Evolutionary conservation across 2,113 vertebrate species (phyloP).

Genomic region (Neoarius graeffei): DNA sequence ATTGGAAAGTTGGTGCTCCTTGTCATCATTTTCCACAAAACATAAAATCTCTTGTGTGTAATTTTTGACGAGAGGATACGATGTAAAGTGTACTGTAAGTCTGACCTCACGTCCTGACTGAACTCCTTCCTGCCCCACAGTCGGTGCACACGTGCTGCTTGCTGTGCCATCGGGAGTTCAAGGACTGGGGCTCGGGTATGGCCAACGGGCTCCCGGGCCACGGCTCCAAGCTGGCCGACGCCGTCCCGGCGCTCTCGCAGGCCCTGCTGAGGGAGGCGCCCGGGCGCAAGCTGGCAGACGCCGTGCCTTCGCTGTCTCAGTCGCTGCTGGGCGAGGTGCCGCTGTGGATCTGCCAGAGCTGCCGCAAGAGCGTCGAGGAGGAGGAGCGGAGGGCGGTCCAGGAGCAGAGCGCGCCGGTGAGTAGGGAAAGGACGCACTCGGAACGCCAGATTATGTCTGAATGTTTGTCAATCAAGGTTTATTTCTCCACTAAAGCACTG

Average conservation of each 20-base stretch:
- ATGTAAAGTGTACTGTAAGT: background rate
- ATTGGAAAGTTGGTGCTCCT: background rate
- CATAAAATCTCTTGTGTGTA: background rate
- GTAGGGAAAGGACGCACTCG: background rate
- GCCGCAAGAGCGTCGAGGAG: conserved; percentile 95
- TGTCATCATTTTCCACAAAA: background rate
- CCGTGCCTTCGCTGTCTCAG: conserved; percentile 93
- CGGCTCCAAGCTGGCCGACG: conserved; percentile 83
- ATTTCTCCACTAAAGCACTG: background rate
- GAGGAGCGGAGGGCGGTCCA: conserved; percentile 89
- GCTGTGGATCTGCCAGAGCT: conserved; percentile 98
- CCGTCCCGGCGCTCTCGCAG: conserved; percentile 90
- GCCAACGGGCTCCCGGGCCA: conserved; percentile 88
- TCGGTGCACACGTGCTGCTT: conserved; percentile 96
- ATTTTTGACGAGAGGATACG: background rate
- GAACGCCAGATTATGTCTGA: background rate
- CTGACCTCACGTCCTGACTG: background rate
- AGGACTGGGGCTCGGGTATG: conserved; percentile 90
- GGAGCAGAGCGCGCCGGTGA: conserved; percentile 87
- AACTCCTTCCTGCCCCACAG: conserved; percentile 67
- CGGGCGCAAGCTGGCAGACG: conserved; percentile 84
- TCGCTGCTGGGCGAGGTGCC: conserved; percentile 96
- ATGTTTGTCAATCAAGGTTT: background rate
- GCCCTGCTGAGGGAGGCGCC: conserved; percentile 90
- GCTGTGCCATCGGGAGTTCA: conserved; percentile 94